phyloP scores from a whole-genome alignment of 2,888 invertebrate species.

The Dryomyza anilis region DNA sequence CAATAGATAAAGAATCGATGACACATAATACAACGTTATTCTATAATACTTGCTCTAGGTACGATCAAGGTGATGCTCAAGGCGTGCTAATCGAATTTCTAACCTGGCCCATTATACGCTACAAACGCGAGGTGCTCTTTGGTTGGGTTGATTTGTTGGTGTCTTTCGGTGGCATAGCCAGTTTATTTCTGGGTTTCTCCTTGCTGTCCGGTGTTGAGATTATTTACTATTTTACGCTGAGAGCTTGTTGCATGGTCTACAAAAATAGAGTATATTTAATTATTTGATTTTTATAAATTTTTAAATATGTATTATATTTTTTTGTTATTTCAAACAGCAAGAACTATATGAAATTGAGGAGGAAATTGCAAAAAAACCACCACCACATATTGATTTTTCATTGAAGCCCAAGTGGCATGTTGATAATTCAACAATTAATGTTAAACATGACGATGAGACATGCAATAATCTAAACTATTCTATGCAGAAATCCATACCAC shows the following conservation, averaged over 20 bases:
- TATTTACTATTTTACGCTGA: conserved; percentile 76
- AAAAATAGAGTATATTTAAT: conserved; percentile 54
- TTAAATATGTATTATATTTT: not conserved
- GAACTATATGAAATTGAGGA: conserved; percentile 57
- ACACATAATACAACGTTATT: not conserved
- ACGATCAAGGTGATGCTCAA: conserved; percentile 44
- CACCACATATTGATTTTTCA: conserved; percentile 52
- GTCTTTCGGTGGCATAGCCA: conserved; percentile 65
- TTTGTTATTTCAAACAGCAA: conserved; percentile 39
- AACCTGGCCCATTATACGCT: conserved; percentile 73
- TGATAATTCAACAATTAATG: conserved; percentile 16
- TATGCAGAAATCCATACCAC: conserved; percentile 24
- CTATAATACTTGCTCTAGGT: conserved; percentile 33
- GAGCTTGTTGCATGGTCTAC: conserved; percentile 64
- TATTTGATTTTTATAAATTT: not conserved
- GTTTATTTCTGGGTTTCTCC: conserved; percentile 70
- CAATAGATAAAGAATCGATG: not conserved
- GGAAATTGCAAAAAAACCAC: conserved; percentile 51
- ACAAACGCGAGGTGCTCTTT: conserved; percentile 79
- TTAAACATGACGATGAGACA: not conserved
- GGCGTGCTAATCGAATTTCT: conserved; percentile 66
- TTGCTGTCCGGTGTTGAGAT: conserved; percentile 77
- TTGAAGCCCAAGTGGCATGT: conserved; percentile 43
- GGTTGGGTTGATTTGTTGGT: conserved; percentile 82
- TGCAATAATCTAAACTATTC: conserved; percentile 14